Evolutionary conservation across 2,797 vertebrate species (phyloP), one percentile per base, ranked within the genome.

Genomic region (Enteromius argenteus): DNA sequence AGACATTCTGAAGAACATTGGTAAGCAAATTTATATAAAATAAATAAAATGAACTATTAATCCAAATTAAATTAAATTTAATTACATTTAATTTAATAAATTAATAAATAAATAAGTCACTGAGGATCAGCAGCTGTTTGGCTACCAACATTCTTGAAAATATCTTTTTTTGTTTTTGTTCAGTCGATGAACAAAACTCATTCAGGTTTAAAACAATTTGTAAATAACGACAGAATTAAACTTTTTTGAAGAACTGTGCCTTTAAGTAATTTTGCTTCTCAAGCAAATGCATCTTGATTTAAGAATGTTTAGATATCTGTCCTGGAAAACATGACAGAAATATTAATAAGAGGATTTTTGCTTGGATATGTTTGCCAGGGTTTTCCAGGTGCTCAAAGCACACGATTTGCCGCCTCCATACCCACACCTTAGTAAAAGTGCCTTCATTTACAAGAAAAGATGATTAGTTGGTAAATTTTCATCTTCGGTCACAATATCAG

Each of bases 391-490:
- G 23, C 13, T 62, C 27, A 15, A 62, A 30, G 60, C 60, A 62
- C 60, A 14, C 21, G 6, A 17, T 81, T 58, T 73, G 46, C 42
- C 6, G 5, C 21, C 11, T 32, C 11, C 23, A 62, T 5, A 13
- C 60, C n/a, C 37, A 9, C 75, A 39, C n/a, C 27, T 67, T 7
- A 30, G 14, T 78, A 83, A 86, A 86, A 85, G 79, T 79, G 87
- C 87, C 90, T 93, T 95, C 92, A 94, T 95, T 93, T 93, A 93
- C 90, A 94, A 92, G 86, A 83, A 92, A 93, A 92, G 90, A 91
- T 94, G 91, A 95, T 95, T 93, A 93, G 92, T 91, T 93, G 90
- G 91, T 92, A 94, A 88, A 92, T 93, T 93, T 94, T 93, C 92
- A 92, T 79, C 85, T 83, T 89, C 85, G 88, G 85, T 93, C 91